Percentiles rank a stretch among this genome's conserved stretches.
phyloP scores from a whole-genome alignment of 2,888 invertebrate genomes.

The Sesamia inferens region DNA sequence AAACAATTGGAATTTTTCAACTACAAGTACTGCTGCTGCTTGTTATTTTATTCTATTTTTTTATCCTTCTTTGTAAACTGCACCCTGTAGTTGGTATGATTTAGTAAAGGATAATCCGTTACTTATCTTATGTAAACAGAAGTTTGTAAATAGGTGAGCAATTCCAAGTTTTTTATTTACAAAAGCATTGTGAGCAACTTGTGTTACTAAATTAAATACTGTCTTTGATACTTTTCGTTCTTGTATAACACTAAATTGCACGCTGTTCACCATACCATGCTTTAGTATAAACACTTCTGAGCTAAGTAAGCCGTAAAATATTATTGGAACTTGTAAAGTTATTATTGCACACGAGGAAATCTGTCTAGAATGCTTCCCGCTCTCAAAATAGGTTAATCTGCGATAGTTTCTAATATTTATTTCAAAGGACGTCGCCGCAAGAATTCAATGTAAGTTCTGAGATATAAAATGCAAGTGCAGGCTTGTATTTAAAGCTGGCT shows the following conservation, averaged over 20 bases:
- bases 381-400: conserved; percentile 12
- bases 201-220: neutral
- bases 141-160: neutral
- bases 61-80: conserved; percentile 14
- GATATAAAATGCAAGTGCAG: conserved; percentile 66
- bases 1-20: conserved; percentile 57
- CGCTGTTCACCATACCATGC: no score
- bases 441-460: conserved; percentile 63
- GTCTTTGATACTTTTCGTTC: neutral
- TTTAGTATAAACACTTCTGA: neutral
- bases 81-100: conserved; percentile 19
- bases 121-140: conserved; percentile 11
- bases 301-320: neutral
- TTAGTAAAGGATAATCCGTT: conserved; percentile 25
- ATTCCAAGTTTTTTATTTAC: neutral
- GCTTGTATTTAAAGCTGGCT: conserved; percentile 66
- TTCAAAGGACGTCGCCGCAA: conserved; percentile 20
- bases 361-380: neutral
- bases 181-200: neutral
- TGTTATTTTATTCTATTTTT: neutral
- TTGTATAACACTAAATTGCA: neutral
- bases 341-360: neutral
- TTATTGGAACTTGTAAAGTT: neutral
- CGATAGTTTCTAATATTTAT: conserved; percentile 37
- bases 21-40: conserved; percentile 40